Percentiles rank a stretch among this genome's conserved stretches.
Conservation (phyloP, 1,140 invertebrate genomes). For the Radopholus similis region DNA sequence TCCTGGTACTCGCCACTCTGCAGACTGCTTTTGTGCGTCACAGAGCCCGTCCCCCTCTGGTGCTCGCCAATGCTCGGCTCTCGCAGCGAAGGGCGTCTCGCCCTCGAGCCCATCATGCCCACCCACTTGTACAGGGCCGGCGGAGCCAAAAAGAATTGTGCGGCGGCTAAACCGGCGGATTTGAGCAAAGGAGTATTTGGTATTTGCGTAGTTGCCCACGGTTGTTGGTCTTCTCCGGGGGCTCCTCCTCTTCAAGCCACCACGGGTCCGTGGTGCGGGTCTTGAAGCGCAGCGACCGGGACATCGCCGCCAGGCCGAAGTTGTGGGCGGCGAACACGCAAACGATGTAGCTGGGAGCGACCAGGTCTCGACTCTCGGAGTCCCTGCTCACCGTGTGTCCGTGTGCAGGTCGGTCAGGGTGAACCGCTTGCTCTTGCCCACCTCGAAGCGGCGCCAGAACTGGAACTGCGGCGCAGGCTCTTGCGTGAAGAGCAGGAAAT, state of each 20-base stretch:
- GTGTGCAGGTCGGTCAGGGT: slow-evolving; percentile 51
- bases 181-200: not conserved
- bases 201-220: not conserved
- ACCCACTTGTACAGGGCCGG: not conserved
- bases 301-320: slow-evolving; percentile 56
- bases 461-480: slow-evolving; percentile 57
- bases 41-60: not conserved
- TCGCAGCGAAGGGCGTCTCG: slow-evolving; percentile 1
- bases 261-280: slow-evolving; percentile 48
- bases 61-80: slow-evolving; percentile 15
- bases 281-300: slow-evolving; percentile 49
- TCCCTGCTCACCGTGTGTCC: slow-evolving; percentile 43
- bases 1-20: slow-evolving; percentile 20
- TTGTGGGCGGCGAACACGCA: slow-evolving; percentile 59
- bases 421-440: slow-evolving; percentile 47
- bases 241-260: slow-evolving; percentile 50
- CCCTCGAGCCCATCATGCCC: not conserved
- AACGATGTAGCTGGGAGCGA: slow-evolving; percentile 37
- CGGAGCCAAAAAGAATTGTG: not conserved
- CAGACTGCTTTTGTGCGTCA: slow-evolving; percentile 12
- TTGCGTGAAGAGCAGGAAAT: slow-evolving; percentile 55
- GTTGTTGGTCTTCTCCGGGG: not conserved
- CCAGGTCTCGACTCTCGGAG: not conserved
- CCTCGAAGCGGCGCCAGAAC: slow-evolving; percentile 49
- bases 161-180: not conserved